These are phyloP conservation scores for Prolemur simus DNA, from an alignment of 2,113 vertebrate species.

Conservation along the genomic window DNA sequence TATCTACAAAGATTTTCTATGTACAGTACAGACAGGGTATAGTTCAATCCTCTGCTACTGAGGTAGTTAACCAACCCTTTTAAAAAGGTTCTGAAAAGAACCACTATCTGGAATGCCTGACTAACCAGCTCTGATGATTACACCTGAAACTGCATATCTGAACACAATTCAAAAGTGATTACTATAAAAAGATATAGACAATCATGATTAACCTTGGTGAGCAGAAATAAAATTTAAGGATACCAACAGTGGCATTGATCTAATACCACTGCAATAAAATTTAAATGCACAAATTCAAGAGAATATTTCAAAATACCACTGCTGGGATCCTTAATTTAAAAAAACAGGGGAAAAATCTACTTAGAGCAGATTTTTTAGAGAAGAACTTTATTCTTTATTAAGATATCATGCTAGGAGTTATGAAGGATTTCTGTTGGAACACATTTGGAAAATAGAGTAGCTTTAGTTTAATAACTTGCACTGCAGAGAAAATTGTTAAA, in stretches of 20 bases:
- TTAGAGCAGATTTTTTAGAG: slow-evolving; percentile 88
- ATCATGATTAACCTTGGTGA: slow-evolving; percentile 97
- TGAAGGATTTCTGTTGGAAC: slow-evolving; percentile 88
- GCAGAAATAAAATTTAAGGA: slow-evolving; percentile 89
- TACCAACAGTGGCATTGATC: slow-evolving; percentile 87
- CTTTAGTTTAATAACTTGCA: slow-evolving; percentile 92
- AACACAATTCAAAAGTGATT: slow-evolving; percentile 95
- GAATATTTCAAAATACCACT: slow-evolving; percentile 86
- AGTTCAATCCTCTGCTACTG: slow-evolving; percentile 99
- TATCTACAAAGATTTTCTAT: slow-evolving; percentile 99
- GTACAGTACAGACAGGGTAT: slow-evolving; percentile 99
- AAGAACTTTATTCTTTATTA: slow-evolving; percentile 89
- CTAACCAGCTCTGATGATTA: slow-evolving; percentile 99
- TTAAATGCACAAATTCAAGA: slow-evolving; percentile 85
- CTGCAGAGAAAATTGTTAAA: slow-evolving; percentile 93
- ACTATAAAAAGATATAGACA: slow-evolving; percentile 90
- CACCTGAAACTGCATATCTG: slow-evolving; percentile 98
- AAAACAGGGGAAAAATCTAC: slow-evolving; percentile 88
- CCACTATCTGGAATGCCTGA: slow-evolving; percentile 99
- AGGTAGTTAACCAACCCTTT: slow-evolving; percentile 98
- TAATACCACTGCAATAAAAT: slow-evolving; percentile 87
- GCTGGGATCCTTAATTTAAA: slow-evolving; percentile 87
- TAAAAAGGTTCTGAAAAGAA: slow-evolving; percentile 99
- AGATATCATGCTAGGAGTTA: slow-evolving; percentile 90
- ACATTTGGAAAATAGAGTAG: slow-evolving; percentile 90